Evolutionary conservation across 2,797 vertebrate species (phyloP), one percentile per base, ranked within the genome.

Genomic region (Amniataba percoides): DNA sequence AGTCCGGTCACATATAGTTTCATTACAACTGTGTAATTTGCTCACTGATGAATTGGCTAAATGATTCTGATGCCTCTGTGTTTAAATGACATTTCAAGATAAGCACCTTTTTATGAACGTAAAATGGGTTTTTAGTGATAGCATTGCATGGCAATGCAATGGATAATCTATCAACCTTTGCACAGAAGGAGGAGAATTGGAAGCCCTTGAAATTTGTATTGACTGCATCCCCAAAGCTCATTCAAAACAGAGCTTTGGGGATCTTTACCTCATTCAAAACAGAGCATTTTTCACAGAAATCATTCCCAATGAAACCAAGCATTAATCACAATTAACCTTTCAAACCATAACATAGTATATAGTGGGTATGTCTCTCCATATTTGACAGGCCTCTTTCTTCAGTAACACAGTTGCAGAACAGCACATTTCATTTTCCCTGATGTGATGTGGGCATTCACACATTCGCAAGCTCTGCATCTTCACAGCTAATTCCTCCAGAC

Each of bases 61-160:
- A 77, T 74, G 18, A 81, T 80, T 75, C 19, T 40, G 71, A 75
- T 63, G 87, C 62, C 42, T 80, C 12, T 68, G 79, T 77, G 65
- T 79, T 78, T 73, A 52, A 77, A 68, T 85, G 82, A 75, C 77
- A 75, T 87, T 90, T 85, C 55, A 77, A 82, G 71, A 89, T 77
- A 86, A 82, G 57, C 68, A 79, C 61, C 36, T 68, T 85, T 87
- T 82, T 70, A 64, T 82, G 23, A 78, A 81, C 69, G 63, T 67
- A 62, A 75, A 85, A 74, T 64, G 13, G 23, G 18, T 69, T 78
- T 80, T 80, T 78, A 69, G 62, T 48, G 16, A 63, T 10, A 25
- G 36, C 36, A 65, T 74, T 78, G 71, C 52, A 77, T 59, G 21
- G 52, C 69, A 78, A 79, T 57, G 78, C 40, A 23, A 36, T 7